Evolutionary conservation across 2,888 invertebrate species (phyloP), one percentile per base, ranked within the genome.

Genomic region (Macaria notata): DNA sequence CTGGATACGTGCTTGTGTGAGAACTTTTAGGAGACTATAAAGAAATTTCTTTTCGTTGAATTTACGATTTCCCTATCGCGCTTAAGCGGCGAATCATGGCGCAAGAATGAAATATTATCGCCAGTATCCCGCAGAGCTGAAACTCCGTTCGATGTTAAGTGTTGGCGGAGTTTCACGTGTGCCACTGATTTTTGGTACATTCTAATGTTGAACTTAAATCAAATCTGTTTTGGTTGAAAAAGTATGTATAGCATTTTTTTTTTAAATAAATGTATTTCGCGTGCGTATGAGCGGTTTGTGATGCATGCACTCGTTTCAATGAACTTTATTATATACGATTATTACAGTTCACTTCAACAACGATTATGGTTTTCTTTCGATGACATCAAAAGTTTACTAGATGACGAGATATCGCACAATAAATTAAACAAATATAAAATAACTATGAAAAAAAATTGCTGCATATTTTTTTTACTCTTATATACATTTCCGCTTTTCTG

Each of bases 21-120:
- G 81, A 84, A 84, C 79, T 84, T 85, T 84, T 78, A 80, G 79
- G 78, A 76, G 81, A 82, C 82, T 81, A 84, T 85, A 84, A 86
- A 88, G 84, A 84, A 86, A 86, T 83, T 83, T 86, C 83, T 79
- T 83, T 81, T 70, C 76, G 72, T 79, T 76, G 79, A 85, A 87
- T 88, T 87, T 86, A 86, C 83, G 87, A 87, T 86, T 86, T 86
- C 81, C 80, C 85, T 87, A 86, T 87, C 85, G 86, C 77, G 81
- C 80, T 84, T 84, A 87, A 86, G 83, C 82, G 84, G 80, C 82
- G 77, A 86, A 88, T 86, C 84, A 86, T 86, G 83, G 80, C 83
- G 79, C 76, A 74, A 73, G 80, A 77, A 81, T 84, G 83, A 86
- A 83, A 84, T 86, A 86, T 84, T 84, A 81, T 84, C 78, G 80